These are phyloP conservation scores for Morone chrysops DNA, from an alignment of 2,113 vertebrate species.

Conservation along the genomic window DNA sequence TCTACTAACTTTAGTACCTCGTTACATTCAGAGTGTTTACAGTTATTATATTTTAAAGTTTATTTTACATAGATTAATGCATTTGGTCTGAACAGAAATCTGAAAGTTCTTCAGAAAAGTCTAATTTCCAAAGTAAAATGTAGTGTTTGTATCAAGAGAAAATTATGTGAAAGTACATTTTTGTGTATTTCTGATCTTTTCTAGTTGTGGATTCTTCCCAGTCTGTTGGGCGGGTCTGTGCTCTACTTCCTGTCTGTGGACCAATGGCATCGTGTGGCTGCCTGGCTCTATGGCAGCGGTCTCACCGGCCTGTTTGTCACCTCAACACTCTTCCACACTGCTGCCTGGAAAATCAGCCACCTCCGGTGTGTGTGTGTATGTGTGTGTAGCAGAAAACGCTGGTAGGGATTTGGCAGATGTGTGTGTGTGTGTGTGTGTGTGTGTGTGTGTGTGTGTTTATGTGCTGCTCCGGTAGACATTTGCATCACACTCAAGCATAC, in stretches of 20 bases:
- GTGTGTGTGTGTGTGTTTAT: conserved; percentile 17
- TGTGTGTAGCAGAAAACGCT: conserved; percentile 3
- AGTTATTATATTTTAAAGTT: not conserved
- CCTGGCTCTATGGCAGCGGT: conserved; percentile 92
- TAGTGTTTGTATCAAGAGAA: not conserved
- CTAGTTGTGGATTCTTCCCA: conserved; percentile 94
- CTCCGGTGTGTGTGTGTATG: conserved; percentile 83
- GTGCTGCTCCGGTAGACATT: conserved; percentile 2
- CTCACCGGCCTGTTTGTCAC: conserved; percentile 92
- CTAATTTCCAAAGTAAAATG: not conserved
- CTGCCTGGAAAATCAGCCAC: conserved; percentile 94
- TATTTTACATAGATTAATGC: not conserved
- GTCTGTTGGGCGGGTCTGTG: conserved; percentile 90
- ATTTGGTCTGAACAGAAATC: too few species aligned
- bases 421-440: conserved; percentile 9
- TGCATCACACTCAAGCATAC: conserved; percentile 12
- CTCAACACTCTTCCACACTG: conserved; percentile 92
- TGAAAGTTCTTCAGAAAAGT: not conserved
- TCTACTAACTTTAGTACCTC: not conserved
- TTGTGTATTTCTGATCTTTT: not conserved
- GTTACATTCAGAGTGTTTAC: not conserved
- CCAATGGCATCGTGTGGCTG: conserved; percentile 89
- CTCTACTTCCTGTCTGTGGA: conserved; percentile 90
- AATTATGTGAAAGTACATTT: not conserved
- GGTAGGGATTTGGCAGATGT: conserved; percentile 39